Percentiles rank a stretch among this genome's conserved stretches.
Conservation (phyloP, 2,797 vertebrate species). For the Acipenser transmontanus region DNA sequence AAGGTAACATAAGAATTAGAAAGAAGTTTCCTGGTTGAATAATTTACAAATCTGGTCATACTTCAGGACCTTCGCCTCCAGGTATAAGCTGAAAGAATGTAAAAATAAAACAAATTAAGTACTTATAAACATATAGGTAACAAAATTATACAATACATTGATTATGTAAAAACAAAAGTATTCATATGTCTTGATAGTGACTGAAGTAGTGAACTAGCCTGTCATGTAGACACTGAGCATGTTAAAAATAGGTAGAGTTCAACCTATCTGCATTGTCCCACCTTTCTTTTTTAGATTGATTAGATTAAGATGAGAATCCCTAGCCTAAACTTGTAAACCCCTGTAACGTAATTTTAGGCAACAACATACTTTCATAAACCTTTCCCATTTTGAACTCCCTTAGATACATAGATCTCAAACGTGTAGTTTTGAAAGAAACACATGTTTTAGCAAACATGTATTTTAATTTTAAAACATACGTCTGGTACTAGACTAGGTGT, state of each 20-base stretch:
- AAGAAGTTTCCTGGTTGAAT: background rate
- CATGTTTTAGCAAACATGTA: no score
- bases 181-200: no score
- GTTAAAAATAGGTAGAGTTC: background rate
- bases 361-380: background rate
- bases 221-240: background rate
- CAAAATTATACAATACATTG: no score
- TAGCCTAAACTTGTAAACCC: no score
- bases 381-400: no score
- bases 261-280: background rate
- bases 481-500: no score
- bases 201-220: background rate
- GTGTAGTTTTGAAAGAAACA: no score
- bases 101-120: conserved; percentile 8
- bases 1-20: conserved; percentile 10
- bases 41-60: conserved; percentile 50
- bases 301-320: no score
- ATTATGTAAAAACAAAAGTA: no score
- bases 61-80: conserved; percentile 94
- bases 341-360: no score
- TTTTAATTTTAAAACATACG: no score
- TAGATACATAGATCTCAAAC: no score
- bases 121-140: background rate
- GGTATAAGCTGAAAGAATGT: conserved; percentile 76
- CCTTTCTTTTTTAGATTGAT: background rate